Conservation (phyloP, 2,888 invertebrate genomes). For the Trichogramma dendrolimi region DNA sequence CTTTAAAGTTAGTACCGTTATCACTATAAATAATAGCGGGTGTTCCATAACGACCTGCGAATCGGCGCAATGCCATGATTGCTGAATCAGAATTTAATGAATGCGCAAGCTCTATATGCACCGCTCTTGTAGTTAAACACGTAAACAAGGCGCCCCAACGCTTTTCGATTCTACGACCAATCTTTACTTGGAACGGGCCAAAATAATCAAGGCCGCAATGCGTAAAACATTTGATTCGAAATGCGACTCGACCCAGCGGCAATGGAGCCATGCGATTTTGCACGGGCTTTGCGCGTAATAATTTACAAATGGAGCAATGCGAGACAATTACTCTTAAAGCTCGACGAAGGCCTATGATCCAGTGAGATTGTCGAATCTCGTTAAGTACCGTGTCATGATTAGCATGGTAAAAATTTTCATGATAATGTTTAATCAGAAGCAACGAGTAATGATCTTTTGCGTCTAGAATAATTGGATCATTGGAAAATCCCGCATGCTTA, state of each 20-base stretch:
- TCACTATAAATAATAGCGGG: constrained; percentile 4
- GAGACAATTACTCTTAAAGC: constrained; percentile 6
- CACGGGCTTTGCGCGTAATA: background rate
- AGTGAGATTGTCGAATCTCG: constrained; percentile 27
- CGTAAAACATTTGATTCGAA: constrained; percentile 18
- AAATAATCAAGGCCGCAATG: constrained; percentile 27
- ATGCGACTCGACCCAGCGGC: constrained; percentile 15
- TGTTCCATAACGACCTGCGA: constrained; percentile 34
- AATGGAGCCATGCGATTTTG: constrained; percentile 20
- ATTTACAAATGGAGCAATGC: constrained; percentile 7
- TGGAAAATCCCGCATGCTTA: too few relatives aligned
- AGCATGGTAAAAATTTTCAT: constrained; percentile 18
- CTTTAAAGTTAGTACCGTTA: constrained; percentile 7
- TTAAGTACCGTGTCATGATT: constrained; percentile 27
- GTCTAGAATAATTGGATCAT: constrained; percentile 25
- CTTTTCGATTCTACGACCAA: constrained; percentile 17
- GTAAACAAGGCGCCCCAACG: constrained; percentile 29
- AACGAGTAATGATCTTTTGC: constrained; percentile 14
- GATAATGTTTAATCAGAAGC: constrained; percentile 19
- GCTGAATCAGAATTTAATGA: constrained; percentile 19
- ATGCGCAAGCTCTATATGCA: constrained; percentile 23
- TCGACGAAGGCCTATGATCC: constrained; percentile 15
- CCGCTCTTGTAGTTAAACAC: constrained; percentile 24
- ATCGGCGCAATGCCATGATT: constrained; percentile 13
- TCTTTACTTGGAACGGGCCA: constrained; percentile 25